Conservation (phyloP, 2,888 invertebrate species). For the Agrochola circellaris region DNA sequence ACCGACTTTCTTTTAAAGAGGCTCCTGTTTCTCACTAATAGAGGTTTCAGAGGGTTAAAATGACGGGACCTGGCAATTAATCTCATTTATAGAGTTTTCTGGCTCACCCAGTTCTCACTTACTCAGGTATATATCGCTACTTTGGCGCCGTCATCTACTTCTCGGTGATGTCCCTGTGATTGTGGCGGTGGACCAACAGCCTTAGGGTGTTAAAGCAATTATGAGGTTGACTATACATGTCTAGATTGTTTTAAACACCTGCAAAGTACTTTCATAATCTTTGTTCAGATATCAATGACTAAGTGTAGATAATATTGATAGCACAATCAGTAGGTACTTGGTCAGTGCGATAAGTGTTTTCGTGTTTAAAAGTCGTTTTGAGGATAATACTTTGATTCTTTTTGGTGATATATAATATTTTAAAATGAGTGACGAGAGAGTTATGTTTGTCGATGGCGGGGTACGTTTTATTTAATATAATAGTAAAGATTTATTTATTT, state of each 20-base stretch:
- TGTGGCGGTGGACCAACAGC: background rate
- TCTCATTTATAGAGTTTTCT: too few species aligned
- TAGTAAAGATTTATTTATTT: background rate
- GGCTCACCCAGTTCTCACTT: too few species aligned
- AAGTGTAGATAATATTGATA: conserved; percentile 27
- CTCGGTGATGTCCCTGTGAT: background rate
- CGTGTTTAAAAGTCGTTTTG: background rate
- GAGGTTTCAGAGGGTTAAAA: too few species aligned
- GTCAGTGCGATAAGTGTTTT: conserved; percentile 10
- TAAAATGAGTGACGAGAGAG: conserved; percentile 36
- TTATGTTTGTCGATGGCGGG: conserved; percentile 5
- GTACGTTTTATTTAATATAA: conserved; percentile 15
- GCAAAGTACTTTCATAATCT: conserved; percentile 18
- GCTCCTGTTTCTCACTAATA: too few species aligned
- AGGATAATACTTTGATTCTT: background rate
- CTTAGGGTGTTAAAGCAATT: background rate
- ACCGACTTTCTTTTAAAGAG: too few species aligned
- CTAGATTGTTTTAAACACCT: background rate
- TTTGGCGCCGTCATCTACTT: background rate
- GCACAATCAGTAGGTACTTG: background rate
- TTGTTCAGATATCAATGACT: background rate
- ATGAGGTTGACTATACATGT: background rate
- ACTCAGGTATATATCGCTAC: too few species aligned
- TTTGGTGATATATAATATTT: background rate
- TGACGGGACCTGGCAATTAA: too few species aligned